These are phyloP conservation scores for Cryptoleucopteryx plumbea DNA, from an alignment of 2,113 vertebrate species.

Conservation along the genomic window DNA sequence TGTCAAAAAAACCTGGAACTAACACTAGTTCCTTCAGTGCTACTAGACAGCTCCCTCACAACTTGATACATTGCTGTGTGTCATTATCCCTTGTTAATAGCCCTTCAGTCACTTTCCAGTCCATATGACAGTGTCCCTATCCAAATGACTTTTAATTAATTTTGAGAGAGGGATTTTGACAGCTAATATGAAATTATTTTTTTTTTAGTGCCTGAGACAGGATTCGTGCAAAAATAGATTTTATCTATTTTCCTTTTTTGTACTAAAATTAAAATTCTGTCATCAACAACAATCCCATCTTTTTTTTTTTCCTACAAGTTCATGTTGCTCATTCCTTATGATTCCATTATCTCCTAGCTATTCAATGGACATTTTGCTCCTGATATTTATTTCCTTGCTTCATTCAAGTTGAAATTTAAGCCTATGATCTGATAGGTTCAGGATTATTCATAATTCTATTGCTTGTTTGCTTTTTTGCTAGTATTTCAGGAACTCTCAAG, in stretches of 20 bases:
- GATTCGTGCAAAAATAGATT: background rate
- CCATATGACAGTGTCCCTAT: background rate
- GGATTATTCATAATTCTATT: background rate
- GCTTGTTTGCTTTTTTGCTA: background rate
- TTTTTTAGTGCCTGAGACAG: background rate
- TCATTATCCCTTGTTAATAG: background rate
- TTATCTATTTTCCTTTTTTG: background rate
- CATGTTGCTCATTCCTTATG: background rate
- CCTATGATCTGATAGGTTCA: background rate
- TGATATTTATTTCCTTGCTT: background rate
- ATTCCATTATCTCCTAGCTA: background rate
- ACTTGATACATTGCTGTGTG: background rate
- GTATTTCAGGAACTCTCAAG: background rate
- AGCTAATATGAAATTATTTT: background rate
- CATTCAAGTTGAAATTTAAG: background rate
- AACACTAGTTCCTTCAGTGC: background rate
- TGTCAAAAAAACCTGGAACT: background rate
- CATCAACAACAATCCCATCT: background rate
- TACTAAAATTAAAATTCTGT: background rate
- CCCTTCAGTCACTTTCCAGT: constrained; percentile 2
- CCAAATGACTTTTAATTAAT: background rate
- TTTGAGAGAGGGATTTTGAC: background rate
- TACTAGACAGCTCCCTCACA: background rate
- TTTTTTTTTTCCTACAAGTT: background rate
- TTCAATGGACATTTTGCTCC: background rate